Base-by-base conservation (phyloP, 1,140 invertebrate genomes). In the Rhizoglyphus robini region DNA sequence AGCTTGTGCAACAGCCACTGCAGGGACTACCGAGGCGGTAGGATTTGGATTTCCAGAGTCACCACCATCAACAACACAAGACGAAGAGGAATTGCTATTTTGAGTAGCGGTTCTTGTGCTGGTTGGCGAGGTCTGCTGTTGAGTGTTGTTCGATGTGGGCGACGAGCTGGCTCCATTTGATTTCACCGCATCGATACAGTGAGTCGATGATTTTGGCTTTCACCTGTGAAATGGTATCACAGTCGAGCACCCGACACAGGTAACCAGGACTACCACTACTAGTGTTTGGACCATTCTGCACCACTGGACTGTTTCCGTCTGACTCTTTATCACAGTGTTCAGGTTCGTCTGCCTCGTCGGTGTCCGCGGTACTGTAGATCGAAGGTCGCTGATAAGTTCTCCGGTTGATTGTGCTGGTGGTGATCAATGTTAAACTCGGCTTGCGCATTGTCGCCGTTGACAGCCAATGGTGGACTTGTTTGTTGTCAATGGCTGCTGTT, bases 191-290 rank as follows among this genome's bases (percentile, higher is more conserved):
- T 51, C 30, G n/a, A 54, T 54, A 96, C 15, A 99, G 81, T 23
- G 90, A 86, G 79, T 99, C 95, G 31, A 99, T 80, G 65, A 98
- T 95, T 80, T 99, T 99, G 1, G 87, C 86, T 76, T 99, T 99
- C 0, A 98, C 92, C 79, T 99, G 96, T 66, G 87, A 90, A 75
- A 99, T 95, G 29, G 92, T 96, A 81, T 99, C 96, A 82, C 94
- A 98, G 78, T 97, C 93, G 60, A 98, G 81, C 0, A 96, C 91
- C 79, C 90, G 92, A 63, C 60, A 63, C 13, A 29, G 3, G 41
- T 2, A 32, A 60, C 27, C 58, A 60, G 15, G 8, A 60, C 58
- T 46, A 11, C 29, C 58, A 60, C 58, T n/a, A 2, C 15, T 46
- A 2, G 41, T n/a, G 15, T 2, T 49, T 4, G 15, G 48, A 51